These are phyloP conservation scores for Drosophila bifasciata DNA, from an alignment of 1,140 invertebrate genomes.

Conservation along the genomic window DNA sequence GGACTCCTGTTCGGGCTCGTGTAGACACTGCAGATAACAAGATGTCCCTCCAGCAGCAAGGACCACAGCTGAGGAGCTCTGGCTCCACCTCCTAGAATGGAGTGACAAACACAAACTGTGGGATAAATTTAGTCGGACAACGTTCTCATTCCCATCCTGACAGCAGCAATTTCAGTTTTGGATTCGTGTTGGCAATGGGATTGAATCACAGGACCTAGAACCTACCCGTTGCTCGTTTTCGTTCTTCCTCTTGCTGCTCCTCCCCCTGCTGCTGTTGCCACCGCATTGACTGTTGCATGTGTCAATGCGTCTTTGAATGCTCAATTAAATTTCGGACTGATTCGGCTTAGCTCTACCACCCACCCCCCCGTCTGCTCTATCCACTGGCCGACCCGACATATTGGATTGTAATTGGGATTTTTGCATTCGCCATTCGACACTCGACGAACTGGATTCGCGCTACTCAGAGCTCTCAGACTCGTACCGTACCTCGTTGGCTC, in stretches of 20 bases:
- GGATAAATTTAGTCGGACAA: slow-evolving; percentile 61
- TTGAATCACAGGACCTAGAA: slow-evolving; percentile 20
- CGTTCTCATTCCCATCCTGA: slow-evolving; percentile 45
- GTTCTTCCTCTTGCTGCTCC: slow-evolving; percentile 14
- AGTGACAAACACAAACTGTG: slow-evolving; percentile 78
- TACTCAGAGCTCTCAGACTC: not conserved
- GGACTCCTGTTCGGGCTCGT: slow-evolving; percentile 19
- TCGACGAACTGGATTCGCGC: slow-evolving; percentile 29
- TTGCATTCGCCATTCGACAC: slow-evolving; percentile 58
- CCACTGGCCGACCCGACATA: too few relatives aligned
- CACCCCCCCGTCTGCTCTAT: too few relatives aligned
- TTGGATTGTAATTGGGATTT: slow-evolving; percentile 54
- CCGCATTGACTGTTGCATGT: slow-evolving; percentile 55
- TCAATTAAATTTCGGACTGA: slow-evolving; percentile 75
- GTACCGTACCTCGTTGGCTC: slow-evolving; percentile 39
- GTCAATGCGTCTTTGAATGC: slow-evolving; percentile 77
- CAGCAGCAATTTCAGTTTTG: slow-evolving; percentile 68
- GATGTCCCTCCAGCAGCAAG: slow-evolving; percentile 45
- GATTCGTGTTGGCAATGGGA: slow-evolving; percentile 32
- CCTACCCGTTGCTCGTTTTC: not conserved
- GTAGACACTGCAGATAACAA: slow-evolving; percentile 71
- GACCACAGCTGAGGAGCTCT: slow-evolving; percentile 11
- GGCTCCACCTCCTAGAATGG: slow-evolving; percentile 31
- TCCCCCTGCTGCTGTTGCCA: slow-evolving; percentile 18
- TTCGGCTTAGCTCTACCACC: slow-evolving; percentile 35